Evolutionary conservation across 2,888 invertebrate genomes (phyloP), one percentile per base, ranked within the genome.

Genomic region (Elysia crispata): DNA sequence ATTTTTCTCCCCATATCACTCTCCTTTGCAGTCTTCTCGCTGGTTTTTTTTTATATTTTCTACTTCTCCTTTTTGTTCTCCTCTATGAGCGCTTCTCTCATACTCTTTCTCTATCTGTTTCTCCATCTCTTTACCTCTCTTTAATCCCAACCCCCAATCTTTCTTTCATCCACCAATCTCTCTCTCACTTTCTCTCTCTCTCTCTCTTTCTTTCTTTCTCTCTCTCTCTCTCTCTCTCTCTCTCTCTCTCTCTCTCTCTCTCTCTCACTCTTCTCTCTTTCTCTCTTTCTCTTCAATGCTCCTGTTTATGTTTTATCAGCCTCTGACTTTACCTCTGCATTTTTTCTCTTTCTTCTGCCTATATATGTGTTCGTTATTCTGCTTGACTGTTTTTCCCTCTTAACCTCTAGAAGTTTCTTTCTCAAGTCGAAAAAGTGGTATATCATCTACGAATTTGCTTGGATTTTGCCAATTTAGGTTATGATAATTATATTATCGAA

Each of bases 141-240:
- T 28, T 23, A 30, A 25, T 74, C 62, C 50, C 31, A 60, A 31
- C 50, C 13, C 57, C 30, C 50, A 3, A 57, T n/a, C 50, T 31
- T 57, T 23, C 20, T 31, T 31, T 28, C 50, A 3, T 6, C 57
- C 15, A 1, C 54, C 57, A 15, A 18, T n/a, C 57, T 33, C 15
- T 33, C 77, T 69, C 60, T 77, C 60, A 69, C 70, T 57, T 25
- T 70, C 60, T 77, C 69, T 70, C 25, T 77, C 69, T 69, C n/a
- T 69, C 69, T 69, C n/a, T 69, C 69, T 69, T 6, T 67, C 66
- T 41, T 30, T 41, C 67, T 76, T 20, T 66, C 66, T 23, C 49
- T 49, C 50, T 64, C 41, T 66, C 25, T 66, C 41, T 41, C 62
- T 64, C 49, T 76, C 49, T 23, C n/a, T 25, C 13, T 23, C 31